Evolutionary conservation across 2,888 invertebrate species (phyloP).

Genomic region (Orthonevra nobilis): DNA sequence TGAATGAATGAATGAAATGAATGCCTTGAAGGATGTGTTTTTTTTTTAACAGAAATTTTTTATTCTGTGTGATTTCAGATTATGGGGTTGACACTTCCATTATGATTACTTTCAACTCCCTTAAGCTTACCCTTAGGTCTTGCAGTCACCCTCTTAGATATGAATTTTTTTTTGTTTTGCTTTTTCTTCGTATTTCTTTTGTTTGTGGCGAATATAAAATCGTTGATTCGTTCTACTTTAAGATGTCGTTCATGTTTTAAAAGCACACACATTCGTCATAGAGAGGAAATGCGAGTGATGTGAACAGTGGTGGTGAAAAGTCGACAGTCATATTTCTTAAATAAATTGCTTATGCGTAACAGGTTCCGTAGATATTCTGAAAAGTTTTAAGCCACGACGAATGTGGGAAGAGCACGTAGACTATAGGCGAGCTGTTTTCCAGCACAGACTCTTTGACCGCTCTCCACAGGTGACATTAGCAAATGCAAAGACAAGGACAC

Average conservation of each 20-base stretch:
- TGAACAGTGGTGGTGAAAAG: slow-evolving; percentile 26
- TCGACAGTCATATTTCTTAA: background rate
- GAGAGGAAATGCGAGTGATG: background rate
- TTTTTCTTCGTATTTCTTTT: slow-evolving; percentile 18
- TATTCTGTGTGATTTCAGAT: slow-evolving; percentile 70
- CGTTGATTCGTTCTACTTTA: slow-evolving; percentile 41
- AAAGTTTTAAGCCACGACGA: no score
- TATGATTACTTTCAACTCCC: slow-evolving; percentile 60
- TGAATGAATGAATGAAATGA: slow-evolving; percentile 53
- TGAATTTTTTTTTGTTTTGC: background rate
- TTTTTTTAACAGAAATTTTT: slow-evolving; percentile 49
- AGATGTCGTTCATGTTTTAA: slow-evolving; percentile 38
- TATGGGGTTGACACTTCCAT: slow-evolving; percentile 70
- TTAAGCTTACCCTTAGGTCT: slow-evolving; percentile 38
- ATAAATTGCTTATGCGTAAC: no score
- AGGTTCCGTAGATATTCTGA: no score
- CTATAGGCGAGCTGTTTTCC: no score
- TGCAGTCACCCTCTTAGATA: slow-evolving; percentile 43
- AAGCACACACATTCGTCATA: slow-evolving; percentile 23
- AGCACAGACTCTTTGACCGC: no score
- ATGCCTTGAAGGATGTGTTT: slow-evolving; percentile 66
- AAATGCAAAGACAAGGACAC: no score
- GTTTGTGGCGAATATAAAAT: slow-evolving; percentile 18
- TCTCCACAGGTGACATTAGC: no score
- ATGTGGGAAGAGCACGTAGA: no score